These are phyloP conservation scores for Pocillopora verrucosa DNA, from an alignment of 64 coral and sea anemone species.

Conservation along the genomic window DNA sequence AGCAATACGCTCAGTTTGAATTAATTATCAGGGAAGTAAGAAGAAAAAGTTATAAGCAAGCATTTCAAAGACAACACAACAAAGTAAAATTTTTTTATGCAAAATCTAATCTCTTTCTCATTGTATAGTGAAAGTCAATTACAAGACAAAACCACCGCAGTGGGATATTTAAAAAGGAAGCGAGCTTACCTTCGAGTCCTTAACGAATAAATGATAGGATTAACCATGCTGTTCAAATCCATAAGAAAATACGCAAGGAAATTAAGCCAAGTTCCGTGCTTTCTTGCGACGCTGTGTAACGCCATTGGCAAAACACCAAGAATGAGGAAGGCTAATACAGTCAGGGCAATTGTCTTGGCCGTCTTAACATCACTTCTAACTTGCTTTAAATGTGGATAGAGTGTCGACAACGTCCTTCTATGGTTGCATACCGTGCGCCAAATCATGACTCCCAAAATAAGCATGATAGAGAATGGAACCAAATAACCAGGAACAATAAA, in stretches of 20 bases:
- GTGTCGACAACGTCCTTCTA: neutral
- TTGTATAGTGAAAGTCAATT: no score
- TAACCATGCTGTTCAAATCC: conserved; percentile 35
- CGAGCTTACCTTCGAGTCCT: conserved; percentile 18
- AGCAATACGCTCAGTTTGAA: no score
- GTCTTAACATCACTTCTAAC: conserved; percentile 12
- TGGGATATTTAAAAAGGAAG: no score
- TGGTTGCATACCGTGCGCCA: conserved; percentile 1
- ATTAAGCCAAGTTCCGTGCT: conserved; percentile 36
- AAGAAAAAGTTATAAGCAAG: no score
- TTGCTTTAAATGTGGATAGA: neutral
- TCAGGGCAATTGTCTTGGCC: conserved; percentile 28
- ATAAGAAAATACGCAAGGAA: conserved; percentile 44
- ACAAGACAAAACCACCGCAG: no score
- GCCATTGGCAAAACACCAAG: conserved; percentile 16
- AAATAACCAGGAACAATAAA: conserved; percentile 30
- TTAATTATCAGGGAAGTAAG: no score
- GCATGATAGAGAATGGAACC: conserved; percentile 17
- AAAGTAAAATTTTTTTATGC: no score
- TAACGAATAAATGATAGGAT: conserved; percentile 44
- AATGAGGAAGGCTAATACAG: neutral
- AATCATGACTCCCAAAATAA: neutral
- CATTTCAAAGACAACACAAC: no score
- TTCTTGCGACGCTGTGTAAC: conserved; percentile 36
- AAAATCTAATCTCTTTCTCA: no score